Base-by-base conservation (phyloP, 2,113 vertebrate genomes). In the Chaetorhynchus papuensis region DNA sequence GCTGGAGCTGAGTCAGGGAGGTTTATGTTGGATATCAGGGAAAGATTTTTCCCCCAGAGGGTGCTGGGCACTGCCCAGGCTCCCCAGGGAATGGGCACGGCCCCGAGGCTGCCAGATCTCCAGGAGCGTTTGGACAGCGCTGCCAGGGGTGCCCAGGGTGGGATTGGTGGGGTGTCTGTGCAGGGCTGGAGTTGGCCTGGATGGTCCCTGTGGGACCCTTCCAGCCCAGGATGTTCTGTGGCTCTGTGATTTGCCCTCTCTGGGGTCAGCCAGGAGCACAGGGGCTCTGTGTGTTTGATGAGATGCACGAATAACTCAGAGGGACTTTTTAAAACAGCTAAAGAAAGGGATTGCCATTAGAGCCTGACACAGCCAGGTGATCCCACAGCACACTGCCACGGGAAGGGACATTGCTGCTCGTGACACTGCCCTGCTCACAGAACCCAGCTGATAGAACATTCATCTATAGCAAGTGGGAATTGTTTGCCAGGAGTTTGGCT, bases 181-280 rank as follows among this genome's bases (percentile, higher is more conserved):
- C 47, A 53, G 27, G 47, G 37, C 16, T 22, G 5, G 14, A 4
- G 20, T 0, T 26, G 56, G 6, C 1, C 45, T 61, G 66, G 16
- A 6, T 83, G 26, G 0, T 4, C 8, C 20, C 0, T 5, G 27
- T 9, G 22, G 22, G 49, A 0, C 37, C 18, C 22, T 18, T 54
- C 18, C 69, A 19, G n/a, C 69, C 13, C 49, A 33, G 49, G 41
- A 18, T 1, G 1, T 23, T 33, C 3, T 37, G 33, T 53, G 59
- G 41, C 5, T 63, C 39, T 63, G 27, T 65, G 35, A 13, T 49
- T 60, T 4, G 1, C 8, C 30, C 44, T 52, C 59, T 74, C 39
- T 86, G 71, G 30, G 44, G 45, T 44, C 65, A 91, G 54, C 49
- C 81, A 65, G 53, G 63, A 68, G 72, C 39, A 41, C 26, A 39